Evolutionary conservation across 2,888 invertebrate genomes (phyloP).

Genomic region (Cybosia mesomella): DNA sequence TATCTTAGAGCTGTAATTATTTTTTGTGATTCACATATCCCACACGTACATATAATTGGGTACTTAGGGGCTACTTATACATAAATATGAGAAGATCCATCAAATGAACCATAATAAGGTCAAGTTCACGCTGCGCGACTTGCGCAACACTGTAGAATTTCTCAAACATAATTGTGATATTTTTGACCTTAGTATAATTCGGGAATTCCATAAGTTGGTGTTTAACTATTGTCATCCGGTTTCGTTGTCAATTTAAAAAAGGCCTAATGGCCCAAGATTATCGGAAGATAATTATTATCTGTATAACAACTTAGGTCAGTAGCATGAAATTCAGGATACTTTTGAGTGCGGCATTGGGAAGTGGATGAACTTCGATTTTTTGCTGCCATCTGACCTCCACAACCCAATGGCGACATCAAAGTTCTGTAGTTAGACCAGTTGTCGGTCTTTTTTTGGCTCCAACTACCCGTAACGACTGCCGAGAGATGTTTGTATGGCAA

Average conservation of each 20-base stretch:
- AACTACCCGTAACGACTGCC: no score
- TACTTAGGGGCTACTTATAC: conserved; percentile 37
- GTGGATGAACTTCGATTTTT: no score
- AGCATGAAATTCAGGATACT: no score
- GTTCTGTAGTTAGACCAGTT: no score
- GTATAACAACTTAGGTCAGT: no score
- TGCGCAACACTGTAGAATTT: conserved; percentile 29
- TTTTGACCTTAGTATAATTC: conserved; percentile 35
- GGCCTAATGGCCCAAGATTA: background rate
- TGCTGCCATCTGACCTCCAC: no score
- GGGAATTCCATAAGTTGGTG: conserved; percentile 15
- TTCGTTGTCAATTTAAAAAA: background rate
- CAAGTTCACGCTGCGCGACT: conserved; percentile 33
- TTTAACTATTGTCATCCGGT: conserved; percentile 6
- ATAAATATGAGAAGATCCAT: conserved; percentile 47
- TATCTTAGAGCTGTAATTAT: background rate
- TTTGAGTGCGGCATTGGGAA: no score
- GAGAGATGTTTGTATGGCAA: no score
- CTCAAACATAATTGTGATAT: conserved; percentile 33
- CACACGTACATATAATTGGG: conserved; percentile 33
- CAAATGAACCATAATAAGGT: conserved; percentile 41
- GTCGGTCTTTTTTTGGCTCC: no score
- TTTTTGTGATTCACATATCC: conserved; percentile 34
- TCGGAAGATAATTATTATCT: background rate
- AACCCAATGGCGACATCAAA: no score